Evolutionary conservation across 2,888 invertebrate species (phyloP), one percentile per base, ranked within the genome.

Genomic region (Ctenicera cuprea): DNA sequence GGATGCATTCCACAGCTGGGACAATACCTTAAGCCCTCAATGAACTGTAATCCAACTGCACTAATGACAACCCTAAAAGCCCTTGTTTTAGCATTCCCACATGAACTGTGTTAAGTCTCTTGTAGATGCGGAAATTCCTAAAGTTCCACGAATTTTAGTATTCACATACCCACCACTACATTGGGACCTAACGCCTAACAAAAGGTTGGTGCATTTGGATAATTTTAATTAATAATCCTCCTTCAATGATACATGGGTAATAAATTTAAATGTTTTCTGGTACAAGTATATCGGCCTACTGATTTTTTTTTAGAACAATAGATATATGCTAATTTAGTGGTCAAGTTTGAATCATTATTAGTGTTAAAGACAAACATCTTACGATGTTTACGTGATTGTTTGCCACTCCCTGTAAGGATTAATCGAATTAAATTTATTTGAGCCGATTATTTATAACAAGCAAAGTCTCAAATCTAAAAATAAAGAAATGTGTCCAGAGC

Each of bases 21-120:
- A 30, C 52, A 52, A 52, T 52, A 52, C 20, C 52, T 52, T 52
- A 52, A 52, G n/a, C n/a, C n/a, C n/a, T n/a, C n/a, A n/a, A n/a
- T n/a, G n/a, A n/a, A 52, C 26, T 52, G 26, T 52, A 52, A 52
- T 52, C 52, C 52, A 52, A 52, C 52, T 52, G 52, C 52, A 22
- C 26, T 52, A 52, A 52, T 52, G 52, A 52, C 22, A 18, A 9
- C 30, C 52, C 45, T 30, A 52, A 26, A 52, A 52, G 52, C 52
- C 52, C 52, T 9, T 30, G 52, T 30, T 52, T 30, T 14, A 26
- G 52, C 52, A 30, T 52, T 52, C 52, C 52, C 30, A 30, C 52
- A 52, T 52, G 52, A 52, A 52, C 45, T 22, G 52, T 3, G 11
- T n/a, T 45, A 5, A 16, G 52, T 12, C n/a, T n/a, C 52, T 52